Conservation (phyloP, 23 tunicate species). For the Ascidia mentula region DNA sequence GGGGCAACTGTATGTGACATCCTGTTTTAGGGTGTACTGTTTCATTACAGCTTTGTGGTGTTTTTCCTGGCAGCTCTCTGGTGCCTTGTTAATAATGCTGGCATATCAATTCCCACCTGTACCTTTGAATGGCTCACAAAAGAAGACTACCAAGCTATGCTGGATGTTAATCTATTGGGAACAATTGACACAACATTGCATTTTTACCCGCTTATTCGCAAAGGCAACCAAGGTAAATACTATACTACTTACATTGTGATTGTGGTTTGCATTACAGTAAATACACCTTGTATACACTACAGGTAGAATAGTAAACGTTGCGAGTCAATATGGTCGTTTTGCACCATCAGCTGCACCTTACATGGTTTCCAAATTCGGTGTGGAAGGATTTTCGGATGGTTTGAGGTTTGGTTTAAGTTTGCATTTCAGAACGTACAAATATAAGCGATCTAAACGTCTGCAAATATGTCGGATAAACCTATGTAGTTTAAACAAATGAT, state of each 20-base stretch:
- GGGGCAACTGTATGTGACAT: neutral
- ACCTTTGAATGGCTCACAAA: conserved; percentile 46
- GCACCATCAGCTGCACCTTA: conserved; percentile 17
- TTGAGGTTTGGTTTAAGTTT: no score
- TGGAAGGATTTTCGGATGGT: conserved; percentile 44
- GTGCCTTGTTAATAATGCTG: conserved; percentile 45
- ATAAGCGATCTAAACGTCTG: no score
- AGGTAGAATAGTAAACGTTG: conserved; percentile 48
- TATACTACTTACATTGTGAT: neutral
- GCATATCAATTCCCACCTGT: neutral
- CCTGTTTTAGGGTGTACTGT: no score
- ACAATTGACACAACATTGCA: conserved; percentile 25
- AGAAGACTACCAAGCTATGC: conserved; percentile 25
- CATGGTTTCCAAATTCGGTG: conserved; percentile 30
- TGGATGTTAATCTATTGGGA: conserved; percentile 42
- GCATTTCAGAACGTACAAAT: no score
- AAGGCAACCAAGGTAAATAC: conserved; percentile 18
- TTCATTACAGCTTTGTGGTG: neutral
- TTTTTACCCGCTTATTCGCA: conserved; percentile 29
- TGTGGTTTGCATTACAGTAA: neutral
- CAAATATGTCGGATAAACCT: no score
- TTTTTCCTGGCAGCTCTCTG: conserved; percentile 45
- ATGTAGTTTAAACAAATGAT: no score
- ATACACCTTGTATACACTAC: neutral
- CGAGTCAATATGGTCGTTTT: conserved; percentile 29